Percentiles rank a stretch among this genome's conserved stretches.
Evolutionary conservation across 2,888 invertebrate genomes (phyloP).

Genomic region (Ochropacha duplaris): DNA sequence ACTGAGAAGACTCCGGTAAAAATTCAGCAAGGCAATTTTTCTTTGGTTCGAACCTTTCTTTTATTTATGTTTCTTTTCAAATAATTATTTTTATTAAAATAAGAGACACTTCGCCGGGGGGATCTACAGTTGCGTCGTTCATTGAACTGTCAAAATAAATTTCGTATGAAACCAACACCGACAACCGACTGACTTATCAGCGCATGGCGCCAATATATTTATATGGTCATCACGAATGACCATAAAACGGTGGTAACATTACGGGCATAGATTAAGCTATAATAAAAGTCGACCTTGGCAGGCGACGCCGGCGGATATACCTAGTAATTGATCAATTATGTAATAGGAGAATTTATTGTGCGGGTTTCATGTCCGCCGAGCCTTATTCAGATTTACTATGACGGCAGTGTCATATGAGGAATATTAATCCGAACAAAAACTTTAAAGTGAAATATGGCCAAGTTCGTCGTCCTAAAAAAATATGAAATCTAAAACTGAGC

Average conservation of each 20-base stretch:
- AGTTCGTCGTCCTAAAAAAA: no score
- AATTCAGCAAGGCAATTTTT: no score
- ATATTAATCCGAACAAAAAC: background rate
- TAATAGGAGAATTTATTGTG: constrained; percentile 5
- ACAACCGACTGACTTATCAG: constrained; percentile 8
- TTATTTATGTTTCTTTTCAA: no score
- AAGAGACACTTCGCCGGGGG: no score
- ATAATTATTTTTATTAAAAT: no score
- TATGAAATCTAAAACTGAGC: no score
- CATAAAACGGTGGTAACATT: constrained; percentile 39
- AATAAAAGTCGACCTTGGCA: constrained; percentile 60
- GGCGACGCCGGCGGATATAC: constrained; percentile 13
- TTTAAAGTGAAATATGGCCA: no score
- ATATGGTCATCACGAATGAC: constrained; percentile 42
- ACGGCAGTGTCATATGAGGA: background rate
- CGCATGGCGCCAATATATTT: constrained; percentile 43
- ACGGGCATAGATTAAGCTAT: constrained; percentile 56
- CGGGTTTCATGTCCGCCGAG: background rate
- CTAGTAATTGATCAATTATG: constrained; percentile 25
- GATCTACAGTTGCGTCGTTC: no score
- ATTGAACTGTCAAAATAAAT: constrained; percentile 9
- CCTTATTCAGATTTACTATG: constrained; percentile 2
- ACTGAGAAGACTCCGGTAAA: no score
- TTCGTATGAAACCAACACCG: constrained; percentile 16
- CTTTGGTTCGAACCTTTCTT: no score